Base-by-base conservation (phyloP, 1,140 invertebrate species). In the Lasaia peninsularis region DNA sequence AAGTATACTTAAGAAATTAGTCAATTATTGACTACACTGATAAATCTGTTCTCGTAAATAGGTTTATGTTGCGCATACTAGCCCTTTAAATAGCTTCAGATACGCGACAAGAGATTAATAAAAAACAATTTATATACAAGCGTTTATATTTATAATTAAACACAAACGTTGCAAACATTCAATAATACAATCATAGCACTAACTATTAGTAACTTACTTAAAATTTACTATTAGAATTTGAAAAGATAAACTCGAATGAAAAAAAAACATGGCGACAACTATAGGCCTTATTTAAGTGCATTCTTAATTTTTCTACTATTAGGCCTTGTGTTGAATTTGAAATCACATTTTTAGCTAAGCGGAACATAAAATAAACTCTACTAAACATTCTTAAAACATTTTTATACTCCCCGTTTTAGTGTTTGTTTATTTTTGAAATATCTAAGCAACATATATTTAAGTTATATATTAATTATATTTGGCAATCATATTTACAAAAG, bases 101-200 rank as follows among this genome's bases (percentile, higher is more conserved):
- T n/a, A n/a, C n/a, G 16, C 44, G 1, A 9, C 18, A 2, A 21
- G 18, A 20, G 24, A 9, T 50, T 63, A 69, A 69, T 67, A 68
- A 76, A 72, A 71, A 63, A 62, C 56, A 48, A 52, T 62, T 57
- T 84, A 85, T 87, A 82, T 87, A 87, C 84, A 87, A 87, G 84
- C 84, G 75, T 87, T 83, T 87, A 85, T 86, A 82, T 80, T 79
- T 77, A 79, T 84, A 85, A 79, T 81, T 75, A 80, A 87, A 86
- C 80, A 80, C 75, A 87, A 87, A 84, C 58, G 56, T 81, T 80
- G 84, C 81, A 82, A 84, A 87, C 78, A 81, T 83, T 80, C 77
- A 87, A 75, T 84, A 82, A 85, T 82, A 78, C 78, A 78, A 79
- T 78, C 75, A 83, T 81, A 85, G 82, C 79, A 77, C 78, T 87